Conservation (phyloP, 2,113 vertebrate genomes). For the Eretmochelys imbricata region DNA sequence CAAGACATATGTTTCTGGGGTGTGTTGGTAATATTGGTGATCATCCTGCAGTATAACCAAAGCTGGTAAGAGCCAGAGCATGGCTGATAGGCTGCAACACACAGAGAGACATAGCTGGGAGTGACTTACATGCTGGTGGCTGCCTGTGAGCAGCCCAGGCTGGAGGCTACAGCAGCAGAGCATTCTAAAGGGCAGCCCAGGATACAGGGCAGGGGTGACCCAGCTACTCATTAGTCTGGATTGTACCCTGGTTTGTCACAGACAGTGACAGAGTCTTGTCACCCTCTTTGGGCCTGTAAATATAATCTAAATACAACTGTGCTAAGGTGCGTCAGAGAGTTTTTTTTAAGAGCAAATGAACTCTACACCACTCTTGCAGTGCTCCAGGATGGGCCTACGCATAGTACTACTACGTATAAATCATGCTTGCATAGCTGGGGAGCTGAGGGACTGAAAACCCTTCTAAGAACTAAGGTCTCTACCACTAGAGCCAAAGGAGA, state of each 20-base stretch:
- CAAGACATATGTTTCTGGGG: neutral
- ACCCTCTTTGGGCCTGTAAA: neutral
- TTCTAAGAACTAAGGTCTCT: neutral
- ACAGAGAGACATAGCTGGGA: neutral
- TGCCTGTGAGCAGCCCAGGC: no score
- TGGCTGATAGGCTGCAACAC: neutral
- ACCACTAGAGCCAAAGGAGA: neutral
- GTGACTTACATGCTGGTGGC: neutral
- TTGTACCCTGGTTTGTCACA: neutral
- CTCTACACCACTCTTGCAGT: neutral
- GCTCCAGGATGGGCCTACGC: neutral
- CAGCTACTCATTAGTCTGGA: no score
- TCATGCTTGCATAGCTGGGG: neutral
- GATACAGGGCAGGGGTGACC: neutral
- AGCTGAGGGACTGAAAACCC: neutral
- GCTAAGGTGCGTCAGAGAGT: neutral
- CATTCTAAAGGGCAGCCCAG: neutral
- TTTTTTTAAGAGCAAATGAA: neutral
- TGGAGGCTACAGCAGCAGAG: neutral
- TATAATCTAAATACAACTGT: neutral
- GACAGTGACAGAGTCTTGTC: neutral
- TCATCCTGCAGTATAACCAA: neutral
- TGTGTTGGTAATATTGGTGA: neutral
- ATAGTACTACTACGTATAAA: neutral
- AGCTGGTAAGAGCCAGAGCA: neutral